Conservation (phyloP, 2,797 vertebrate genomes). For the Microctenopoma steveboyesi region DNA sequence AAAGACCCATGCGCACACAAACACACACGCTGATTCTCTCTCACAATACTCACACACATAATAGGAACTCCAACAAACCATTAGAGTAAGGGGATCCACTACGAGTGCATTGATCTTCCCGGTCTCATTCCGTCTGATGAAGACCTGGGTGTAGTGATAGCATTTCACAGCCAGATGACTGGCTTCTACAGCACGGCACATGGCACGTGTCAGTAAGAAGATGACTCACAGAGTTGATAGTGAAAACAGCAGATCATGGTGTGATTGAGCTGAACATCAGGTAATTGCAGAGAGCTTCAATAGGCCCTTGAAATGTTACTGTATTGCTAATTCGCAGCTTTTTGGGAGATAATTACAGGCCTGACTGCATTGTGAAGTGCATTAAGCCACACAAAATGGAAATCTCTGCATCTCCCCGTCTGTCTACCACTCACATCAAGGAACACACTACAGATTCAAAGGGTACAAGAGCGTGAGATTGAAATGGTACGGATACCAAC, state of each 20-base stretch:
- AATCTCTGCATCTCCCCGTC: constrained; percentile 50
- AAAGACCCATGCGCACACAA: constrained; percentile 1
- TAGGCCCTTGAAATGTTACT: constrained; percentile 44
- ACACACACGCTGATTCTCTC: constrained; percentile 4
- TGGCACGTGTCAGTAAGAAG: constrained; percentile 32
- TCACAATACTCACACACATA: constrained; percentile 4
- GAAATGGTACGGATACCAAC: constrained; percentile 50
- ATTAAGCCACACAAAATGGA: constrained; percentile 53
- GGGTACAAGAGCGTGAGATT: constrained; percentile 57
- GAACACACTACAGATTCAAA: constrained; percentile 44
- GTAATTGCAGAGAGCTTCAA: constrained; percentile 40
- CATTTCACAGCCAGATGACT: constrained; percentile 56
- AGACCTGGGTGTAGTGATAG: constrained; percentile 62
- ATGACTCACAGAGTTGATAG: constrained; percentile 5
- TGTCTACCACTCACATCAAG: constrained; percentile 33
- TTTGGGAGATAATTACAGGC: constrained; percentile 60
- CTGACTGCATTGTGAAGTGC: constrained; percentile 51
- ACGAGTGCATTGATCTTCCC: constrained; percentile 67
- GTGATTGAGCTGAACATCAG: constrained; percentile 47
- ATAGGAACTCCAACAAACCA: constrained; percentile 47
- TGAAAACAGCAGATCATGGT: constrained; percentile 38
- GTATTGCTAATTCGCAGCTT: constrained; percentile 39
- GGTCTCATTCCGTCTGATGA: constrained; percentile 63
- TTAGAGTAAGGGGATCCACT: constrained; percentile 70
- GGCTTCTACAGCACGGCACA: constrained; percentile 25